Evolutionary conservation across 2,888 invertebrate genomes (phyloP).

Genomic region (Neoscelio sp.): DNA sequence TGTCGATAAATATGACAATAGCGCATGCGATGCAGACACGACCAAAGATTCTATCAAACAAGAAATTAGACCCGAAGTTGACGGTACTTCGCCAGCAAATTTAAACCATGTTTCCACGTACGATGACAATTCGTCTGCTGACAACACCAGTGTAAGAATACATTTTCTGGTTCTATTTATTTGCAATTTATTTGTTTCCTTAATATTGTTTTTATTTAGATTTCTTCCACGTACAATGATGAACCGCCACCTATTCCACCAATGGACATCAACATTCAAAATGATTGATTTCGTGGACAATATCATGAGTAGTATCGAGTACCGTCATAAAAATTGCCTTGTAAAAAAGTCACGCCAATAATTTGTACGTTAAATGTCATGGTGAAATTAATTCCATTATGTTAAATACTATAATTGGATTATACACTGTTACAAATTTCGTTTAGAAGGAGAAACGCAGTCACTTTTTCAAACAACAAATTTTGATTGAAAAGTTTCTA

Average conservation of each 20-base stretch:
- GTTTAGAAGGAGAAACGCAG: no score
- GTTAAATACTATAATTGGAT: no score
- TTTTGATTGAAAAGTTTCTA: no score
- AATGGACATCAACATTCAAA: constrained; percentile 70
- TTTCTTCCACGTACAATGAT: constrained; percentile 68
- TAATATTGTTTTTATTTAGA: constrained; percentile 62
- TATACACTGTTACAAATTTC: no score
- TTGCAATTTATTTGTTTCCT: neutral
- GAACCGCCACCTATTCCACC: constrained; percentile 77
- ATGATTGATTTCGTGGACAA: constrained; percentile 59
- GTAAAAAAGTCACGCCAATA: no score
- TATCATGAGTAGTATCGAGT: neutral
- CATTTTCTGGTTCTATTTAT: neutral
- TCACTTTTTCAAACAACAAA: no score
- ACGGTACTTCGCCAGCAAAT: neutral
- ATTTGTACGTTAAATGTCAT: no score
- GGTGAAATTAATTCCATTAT: no score
- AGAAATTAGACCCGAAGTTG: neutral
- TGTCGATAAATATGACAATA: constrained; percentile 38
- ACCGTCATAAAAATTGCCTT: neutral
- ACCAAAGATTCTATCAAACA: neutral
- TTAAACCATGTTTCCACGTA: constrained; percentile 1
- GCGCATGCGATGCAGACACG: constrained; percentile 15
- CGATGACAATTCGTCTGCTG: constrained; percentile 6
- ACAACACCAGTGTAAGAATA: constrained; percentile 17